A percentile compares a stretch with the other conserved stretches of the same genome.
Evolutionary conservation across 1,140 invertebrate species (phyloP).

Genomic region (Microplitis mediator): DNA sequence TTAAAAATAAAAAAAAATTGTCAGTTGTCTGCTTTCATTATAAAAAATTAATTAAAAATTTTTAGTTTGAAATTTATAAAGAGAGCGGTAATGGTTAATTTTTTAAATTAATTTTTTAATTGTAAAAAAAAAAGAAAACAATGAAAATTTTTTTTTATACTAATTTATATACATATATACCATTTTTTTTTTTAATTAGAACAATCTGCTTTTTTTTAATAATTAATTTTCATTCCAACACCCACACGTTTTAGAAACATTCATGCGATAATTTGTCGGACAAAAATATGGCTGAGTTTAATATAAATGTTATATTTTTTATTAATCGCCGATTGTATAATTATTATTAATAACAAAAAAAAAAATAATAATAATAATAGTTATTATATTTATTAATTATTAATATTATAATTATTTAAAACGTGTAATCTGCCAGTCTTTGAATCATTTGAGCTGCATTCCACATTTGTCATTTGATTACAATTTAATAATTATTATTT

Average conservation of each 20-base stretch:
- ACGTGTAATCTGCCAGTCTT: conserved; percentile 54
- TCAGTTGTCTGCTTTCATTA: too few species aligned
- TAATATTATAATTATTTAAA: conserved; percentile 34
- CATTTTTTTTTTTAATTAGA: too few species aligned
- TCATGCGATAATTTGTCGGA: conserved; percentile 20
- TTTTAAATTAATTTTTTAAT: too few species aligned
- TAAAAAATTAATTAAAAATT: too few species aligned
- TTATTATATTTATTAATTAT: conserved; percentile 1
- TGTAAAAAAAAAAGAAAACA: neutral
- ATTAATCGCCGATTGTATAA: too few species aligned
- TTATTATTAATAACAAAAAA: neutral
- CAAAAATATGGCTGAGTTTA: conserved; percentile 27
- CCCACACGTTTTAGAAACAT: conserved; percentile 13
- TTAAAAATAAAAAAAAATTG: too few species aligned
- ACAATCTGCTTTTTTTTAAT: conserved; percentile 16
- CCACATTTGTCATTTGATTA: conserved; percentile 26
- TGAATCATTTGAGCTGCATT: conserved; percentile 43
- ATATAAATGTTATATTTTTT: neutral
- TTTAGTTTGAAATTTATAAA: too few species aligned
- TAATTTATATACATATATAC: neutral
- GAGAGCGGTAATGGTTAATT: too few species aligned
- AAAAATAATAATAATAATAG: neutral
- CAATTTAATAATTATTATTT: conserved; percentile 1
- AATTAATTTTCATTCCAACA: neutral
- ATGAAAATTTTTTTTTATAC: neutral